phyloP scores from a whole-genome alignment of 2,888 invertebrate genomes.

The Drosophila anomelani region DNA sequence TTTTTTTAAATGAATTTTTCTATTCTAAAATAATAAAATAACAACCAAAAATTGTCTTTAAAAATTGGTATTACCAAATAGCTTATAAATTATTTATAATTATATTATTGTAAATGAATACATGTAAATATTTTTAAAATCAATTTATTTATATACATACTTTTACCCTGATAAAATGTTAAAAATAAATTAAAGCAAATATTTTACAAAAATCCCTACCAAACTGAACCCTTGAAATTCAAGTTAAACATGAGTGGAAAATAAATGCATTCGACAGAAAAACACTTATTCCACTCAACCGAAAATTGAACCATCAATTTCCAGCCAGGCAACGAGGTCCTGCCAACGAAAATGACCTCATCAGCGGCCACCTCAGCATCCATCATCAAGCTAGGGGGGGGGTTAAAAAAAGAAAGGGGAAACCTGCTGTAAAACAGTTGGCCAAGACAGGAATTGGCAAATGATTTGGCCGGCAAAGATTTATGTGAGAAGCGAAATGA shows the following conservation, averaged over 20 bases:
- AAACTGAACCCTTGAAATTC: background rate
- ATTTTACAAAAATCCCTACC: background rate
- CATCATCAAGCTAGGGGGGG: conserved; percentile 9
- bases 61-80: too few relatives aligned
- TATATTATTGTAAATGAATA: too few relatives aligned
- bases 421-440: conserved; percentile 16
- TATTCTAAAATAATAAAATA: too few relatives aligned
- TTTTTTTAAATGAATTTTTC: too few relatives aligned
- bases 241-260: background rate
- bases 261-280: background rate
- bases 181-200: background rate
- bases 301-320: conserved; percentile 26
- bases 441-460: conserved; percentile 48
- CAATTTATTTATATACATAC: background rate
- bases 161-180: background rate
- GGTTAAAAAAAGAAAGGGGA: background rate
- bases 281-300: background rate
- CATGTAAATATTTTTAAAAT: too few relatives aligned
- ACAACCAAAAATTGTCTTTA: too few relatives aligned
- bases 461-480: conserved; percentile 52
- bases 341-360: conserved; percentile 26
- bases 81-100: too few relatives aligned
- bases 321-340: conserved; percentile 5
- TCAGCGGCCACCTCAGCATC: conserved; percentile 17
- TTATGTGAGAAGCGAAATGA: conserved; percentile 62